Evolutionary conservation across 2,113 vertebrate species (phyloP).

Genomic region (Nannobrachium achirus): DNA sequence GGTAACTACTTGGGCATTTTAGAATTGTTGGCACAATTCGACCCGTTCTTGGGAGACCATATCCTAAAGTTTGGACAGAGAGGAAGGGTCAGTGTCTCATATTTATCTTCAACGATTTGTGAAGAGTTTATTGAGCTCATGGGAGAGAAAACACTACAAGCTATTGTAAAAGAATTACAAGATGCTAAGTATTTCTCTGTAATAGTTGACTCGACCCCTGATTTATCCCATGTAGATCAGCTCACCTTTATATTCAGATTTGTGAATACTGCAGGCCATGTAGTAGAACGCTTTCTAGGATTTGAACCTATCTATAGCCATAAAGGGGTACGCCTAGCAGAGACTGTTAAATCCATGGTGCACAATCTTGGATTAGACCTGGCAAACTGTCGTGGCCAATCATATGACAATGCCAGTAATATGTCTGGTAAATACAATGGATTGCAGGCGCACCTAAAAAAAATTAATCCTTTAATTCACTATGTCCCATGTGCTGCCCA

Average conservation of each 20-base stretch:
- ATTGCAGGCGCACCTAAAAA: not conserved
- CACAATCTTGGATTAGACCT: not conserved
- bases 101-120: not conserved
- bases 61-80: constrained; percentile 4
- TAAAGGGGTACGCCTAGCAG: not conserved
- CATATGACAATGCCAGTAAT: not conserved
- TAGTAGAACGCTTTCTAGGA: constrained; percentile 26
- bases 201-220: constrained; percentile 6
- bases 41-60: constrained; percentile 21
- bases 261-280: not conserved
- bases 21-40: constrained; percentile 19
- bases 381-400: not conserved
- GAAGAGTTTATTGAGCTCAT: constrained; percentile 29
- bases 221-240: constrained; percentile 11
- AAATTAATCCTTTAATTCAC: not conserved
- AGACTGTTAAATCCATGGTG: not conserved
- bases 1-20: constrained; percentile 20
- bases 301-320: constrained; percentile 26
- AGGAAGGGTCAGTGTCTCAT: not conserved
- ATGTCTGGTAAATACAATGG: constrained; percentile 1
- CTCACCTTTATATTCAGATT: constrained; percentile 34
- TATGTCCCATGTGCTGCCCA: not conserved
- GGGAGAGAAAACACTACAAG: constrained; percentile 18
- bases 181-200: constrained; percentile 30
- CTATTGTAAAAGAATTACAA: constrained; percentile 3